A percentile compares a stretch with the other conserved stretches of the same genome.
Conservation (phyloP, 2,888 invertebrate species). For the Dasypogon diadema region DNA sequence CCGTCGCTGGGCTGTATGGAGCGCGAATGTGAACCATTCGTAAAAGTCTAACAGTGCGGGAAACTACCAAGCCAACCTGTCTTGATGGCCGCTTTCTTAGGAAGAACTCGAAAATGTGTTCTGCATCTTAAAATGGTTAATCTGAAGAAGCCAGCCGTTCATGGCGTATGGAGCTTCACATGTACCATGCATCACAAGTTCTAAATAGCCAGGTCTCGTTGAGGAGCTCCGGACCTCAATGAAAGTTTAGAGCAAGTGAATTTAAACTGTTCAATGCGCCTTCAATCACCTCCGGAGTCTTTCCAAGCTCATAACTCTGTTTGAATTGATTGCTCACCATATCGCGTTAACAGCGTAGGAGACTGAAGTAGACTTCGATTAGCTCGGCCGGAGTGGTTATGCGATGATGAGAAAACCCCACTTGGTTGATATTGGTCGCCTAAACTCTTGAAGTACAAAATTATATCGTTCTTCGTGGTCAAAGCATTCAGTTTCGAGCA, state of each 20-base stretch:
- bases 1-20: neutral
- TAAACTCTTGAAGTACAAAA: constrained; percentile 9
- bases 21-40: neutral
- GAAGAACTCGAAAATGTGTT: constrained; percentile 4
- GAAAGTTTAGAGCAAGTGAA: neutral
- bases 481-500: constrained; percentile 22
- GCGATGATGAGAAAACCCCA: constrained; percentile 6
- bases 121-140: neutral
- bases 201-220: neutral
- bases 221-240: neutral
- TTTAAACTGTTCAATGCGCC: neutral
- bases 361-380: constrained; percentile 10
- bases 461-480: neutral
- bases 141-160: neutral
- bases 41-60: no score
- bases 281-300: neutral
- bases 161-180: neutral
- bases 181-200: neutral
- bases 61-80: neutral
- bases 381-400: neutral
- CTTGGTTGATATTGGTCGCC: constrained; percentile 10
- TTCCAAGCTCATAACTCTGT: neutral
- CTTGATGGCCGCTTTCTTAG: constrained; percentile 1
- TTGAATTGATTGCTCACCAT: neutral
- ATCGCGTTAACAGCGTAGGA: neutral